Percentiles rank a stretch among this genome's conserved stretches.
Evolutionary conservation across 2,797 vertebrate genomes (phyloP).

Genomic region (Etheostoma perlongum): DNA sequence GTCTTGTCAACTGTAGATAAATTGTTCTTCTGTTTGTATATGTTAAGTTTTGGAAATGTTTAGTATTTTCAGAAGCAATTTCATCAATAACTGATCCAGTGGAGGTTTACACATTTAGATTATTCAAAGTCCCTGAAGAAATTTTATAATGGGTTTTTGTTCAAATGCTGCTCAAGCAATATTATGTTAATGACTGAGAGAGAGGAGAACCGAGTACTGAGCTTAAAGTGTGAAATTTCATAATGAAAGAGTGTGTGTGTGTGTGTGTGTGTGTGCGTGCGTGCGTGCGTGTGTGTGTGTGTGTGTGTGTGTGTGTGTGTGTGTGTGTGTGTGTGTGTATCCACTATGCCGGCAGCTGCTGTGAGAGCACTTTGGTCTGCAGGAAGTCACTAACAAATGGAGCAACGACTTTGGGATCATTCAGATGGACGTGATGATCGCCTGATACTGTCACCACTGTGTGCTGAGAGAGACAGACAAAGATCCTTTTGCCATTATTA

Average conservation of each 20-base stretch:
- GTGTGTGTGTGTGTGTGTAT: neutral
- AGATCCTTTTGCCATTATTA: too few species aligned
- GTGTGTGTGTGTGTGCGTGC: neutral
- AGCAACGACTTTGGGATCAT: constrained; percentile 68
- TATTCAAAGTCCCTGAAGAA: neutral
- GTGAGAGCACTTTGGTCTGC: constrained; percentile 33
- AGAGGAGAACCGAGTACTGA: constrained; percentile 7
- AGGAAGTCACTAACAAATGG: constrained; percentile 75
- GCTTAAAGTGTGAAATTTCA: constrained; percentile 20
- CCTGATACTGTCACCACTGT: constrained; percentile 68
- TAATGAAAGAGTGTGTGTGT: neutral
- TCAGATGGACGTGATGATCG: constrained; percentile 82
- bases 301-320: neutral
- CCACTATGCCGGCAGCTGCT: constrained; percentile 12
- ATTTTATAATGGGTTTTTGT: neutral
- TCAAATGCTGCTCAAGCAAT: neutral
- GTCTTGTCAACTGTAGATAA: neutral
- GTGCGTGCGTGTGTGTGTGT: neutral
- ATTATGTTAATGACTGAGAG: constrained; percentile 10
- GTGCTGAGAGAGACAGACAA: constrained; percentile 50
- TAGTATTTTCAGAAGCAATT: neutral
- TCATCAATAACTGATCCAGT: neutral
- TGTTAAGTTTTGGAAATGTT: neutral
- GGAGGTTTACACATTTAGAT: neutral
- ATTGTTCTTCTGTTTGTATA: neutral